Evolutionary conservation across 2,113 vertebrate genomes (phyloP).

Genomic region (Actenoides lindsayi): DNA sequence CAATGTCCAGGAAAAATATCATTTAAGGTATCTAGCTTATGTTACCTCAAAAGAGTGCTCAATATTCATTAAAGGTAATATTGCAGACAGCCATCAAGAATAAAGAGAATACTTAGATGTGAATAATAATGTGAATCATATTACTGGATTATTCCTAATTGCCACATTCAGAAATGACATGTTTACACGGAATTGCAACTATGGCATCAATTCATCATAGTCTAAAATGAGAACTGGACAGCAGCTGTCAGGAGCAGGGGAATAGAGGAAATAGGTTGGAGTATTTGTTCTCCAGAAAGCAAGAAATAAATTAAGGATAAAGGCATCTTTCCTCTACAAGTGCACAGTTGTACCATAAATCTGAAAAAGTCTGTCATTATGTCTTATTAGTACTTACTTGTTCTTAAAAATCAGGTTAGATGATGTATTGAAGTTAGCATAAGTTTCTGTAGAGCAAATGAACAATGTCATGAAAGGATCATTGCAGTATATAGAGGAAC

Average conservation of each 20-base stretch:
- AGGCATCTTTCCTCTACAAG: background rate
- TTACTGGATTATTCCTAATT: background rate
- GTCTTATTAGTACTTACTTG: background rate
- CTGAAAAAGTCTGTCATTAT: background rate
- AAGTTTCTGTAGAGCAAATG: background rate
- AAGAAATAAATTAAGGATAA: background rate
- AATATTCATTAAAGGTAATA: background rate
- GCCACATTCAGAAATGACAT: background rate
- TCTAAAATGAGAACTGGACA: background rate
- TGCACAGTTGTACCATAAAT: background rate
- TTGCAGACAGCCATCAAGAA: background rate
- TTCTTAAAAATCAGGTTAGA: background rate
- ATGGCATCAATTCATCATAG: background rate
- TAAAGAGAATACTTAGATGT: background rate
- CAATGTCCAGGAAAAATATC: background rate
- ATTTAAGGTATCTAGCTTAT: background rate
- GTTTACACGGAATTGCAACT: background rate
- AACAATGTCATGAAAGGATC: background rate
- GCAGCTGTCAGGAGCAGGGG: background rate
- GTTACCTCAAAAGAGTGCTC: background rate
- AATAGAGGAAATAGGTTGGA: background rate
- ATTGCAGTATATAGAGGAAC: background rate
- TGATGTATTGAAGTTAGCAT: background rate
- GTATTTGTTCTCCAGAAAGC: background rate
- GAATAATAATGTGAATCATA: background rate